phyloP scores from a whole-genome alignment of 2,888 invertebrate genomes.

The Branchellion lobata region DNA sequence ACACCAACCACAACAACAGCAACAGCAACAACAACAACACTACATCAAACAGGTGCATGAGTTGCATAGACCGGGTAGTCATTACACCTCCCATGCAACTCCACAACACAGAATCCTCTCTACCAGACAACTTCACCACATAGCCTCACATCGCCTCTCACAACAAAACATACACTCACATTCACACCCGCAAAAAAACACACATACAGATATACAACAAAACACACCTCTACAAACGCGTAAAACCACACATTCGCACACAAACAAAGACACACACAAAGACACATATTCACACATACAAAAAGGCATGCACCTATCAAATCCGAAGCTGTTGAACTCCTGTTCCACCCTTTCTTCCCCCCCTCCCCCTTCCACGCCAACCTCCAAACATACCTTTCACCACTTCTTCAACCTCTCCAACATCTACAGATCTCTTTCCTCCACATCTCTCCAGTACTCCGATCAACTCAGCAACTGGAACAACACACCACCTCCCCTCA shows the following conservation, averaged over 20 bases:
- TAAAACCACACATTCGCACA: constrained; percentile 1
- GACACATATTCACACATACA: background rate
- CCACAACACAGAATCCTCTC: no score
- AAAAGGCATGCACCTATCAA: constrained; percentile 15
- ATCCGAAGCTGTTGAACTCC: no score
- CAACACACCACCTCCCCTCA: no score
- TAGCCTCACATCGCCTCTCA: no score
- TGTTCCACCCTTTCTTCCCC: no score
- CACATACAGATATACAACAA: background rate
- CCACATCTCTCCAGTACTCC: background rate
- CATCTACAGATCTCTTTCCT: constrained; percentile 13
- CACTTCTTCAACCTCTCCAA: background rate
- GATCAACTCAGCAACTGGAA: no score
- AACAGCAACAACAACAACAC: no score
- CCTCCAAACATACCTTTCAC: background rate
- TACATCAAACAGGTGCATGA: no score
- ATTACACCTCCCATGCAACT: no score
- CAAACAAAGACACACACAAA: constrained; percentile 7
- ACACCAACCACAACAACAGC: no score
- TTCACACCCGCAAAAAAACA: constrained; percentile 1
- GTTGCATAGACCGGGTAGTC: no score
- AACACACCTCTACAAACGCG: background rate
- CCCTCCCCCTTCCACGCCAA: background rate
- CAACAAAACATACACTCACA: background rate
- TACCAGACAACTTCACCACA: no score